Conservation (phyloP, 2,797 vertebrate genomes). For the Sebastes alutus region DNA sequence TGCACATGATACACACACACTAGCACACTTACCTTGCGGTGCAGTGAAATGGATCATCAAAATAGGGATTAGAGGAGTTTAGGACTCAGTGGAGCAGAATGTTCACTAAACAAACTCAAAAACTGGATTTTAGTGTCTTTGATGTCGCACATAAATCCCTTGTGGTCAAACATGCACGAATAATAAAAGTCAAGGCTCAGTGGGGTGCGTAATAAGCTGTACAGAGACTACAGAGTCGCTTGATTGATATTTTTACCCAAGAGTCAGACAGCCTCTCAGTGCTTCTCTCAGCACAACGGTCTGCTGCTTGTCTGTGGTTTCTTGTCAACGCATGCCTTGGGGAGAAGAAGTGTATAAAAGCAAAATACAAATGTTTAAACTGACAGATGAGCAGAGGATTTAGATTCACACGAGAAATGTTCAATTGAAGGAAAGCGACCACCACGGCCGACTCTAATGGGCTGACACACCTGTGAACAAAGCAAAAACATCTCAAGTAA, state of each 20-base stretch:
- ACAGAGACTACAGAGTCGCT: background rate
- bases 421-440: background rate
- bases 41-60: conserved; percentile 52
- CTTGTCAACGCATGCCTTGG: conserved; percentile 71
- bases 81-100: conserved; percentile 39
- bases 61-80: conserved; percentile 51
- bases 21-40: conserved; percentile 6
- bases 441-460: background rate
- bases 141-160: conserved; percentile 34
- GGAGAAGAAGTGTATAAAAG: conserved; percentile 57
- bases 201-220: conserved; percentile 14
- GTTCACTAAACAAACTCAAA: conserved; percentile 59
- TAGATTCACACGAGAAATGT: conserved; percentile 42
- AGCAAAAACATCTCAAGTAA: background rate
- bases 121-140: conserved; percentile 43
- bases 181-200: conserved; percentile 20
- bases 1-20: conserved; percentile 6
- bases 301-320: conserved; percentile 50
- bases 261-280: conserved; percentile 10
- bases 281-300: conserved; percentile 22
- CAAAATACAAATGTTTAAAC: conserved; percentile 65
- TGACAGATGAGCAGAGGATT: conserved; percentile 66
- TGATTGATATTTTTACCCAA: conserved; percentile 46
- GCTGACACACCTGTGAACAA: background rate
- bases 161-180: conserved; percentile 50